Conservation (phyloP, 2,888 invertebrate genomes). For the Didymodactylos carnosus region DNA sequence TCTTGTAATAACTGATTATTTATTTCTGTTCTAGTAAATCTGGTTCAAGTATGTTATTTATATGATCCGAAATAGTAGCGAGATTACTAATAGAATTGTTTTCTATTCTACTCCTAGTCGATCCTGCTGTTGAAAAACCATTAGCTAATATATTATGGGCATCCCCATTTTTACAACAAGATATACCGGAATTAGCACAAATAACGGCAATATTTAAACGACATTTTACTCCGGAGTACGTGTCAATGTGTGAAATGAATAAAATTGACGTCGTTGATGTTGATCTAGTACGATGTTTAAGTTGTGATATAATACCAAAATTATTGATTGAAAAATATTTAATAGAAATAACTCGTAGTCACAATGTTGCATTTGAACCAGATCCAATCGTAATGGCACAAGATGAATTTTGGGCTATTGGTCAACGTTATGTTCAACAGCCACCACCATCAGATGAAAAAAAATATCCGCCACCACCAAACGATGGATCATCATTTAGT, state of each 20-base stretch:
- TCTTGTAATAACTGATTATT: background rate
- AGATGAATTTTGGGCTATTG: background rate
- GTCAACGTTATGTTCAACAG: background rate
- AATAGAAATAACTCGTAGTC: constrained; percentile 85
- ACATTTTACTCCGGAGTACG: constrained; percentile 26
- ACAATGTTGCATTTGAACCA: constrained; percentile 77
- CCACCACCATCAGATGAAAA: background rate
- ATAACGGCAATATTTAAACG: background rate
- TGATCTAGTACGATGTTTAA: constrained; percentile 73
- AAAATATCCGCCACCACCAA: background rate
- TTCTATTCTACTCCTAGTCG: too few relatives aligned
- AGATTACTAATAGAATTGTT: too few relatives aligned
- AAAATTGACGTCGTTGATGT: constrained; percentile 62
- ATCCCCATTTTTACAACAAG: constrained; percentile 56
- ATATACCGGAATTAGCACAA: constrained; percentile 32
- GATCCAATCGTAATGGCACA: constrained; percentile 45
- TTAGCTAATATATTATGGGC: constrained; percentile 93
- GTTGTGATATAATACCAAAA: constrained; percentile 81
- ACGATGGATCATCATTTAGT: background rate
- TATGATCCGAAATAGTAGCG: too few relatives aligned
- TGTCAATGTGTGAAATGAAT: constrained; percentile 58
- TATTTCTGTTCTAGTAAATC: background rate
- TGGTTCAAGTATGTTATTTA: background rate
- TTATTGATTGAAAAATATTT: constrained; percentile 72
- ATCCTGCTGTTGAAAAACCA: constrained; percentile 82